Evolutionary conservation across 2,113 vertebrate species (phyloP).

Genomic region (Manacus vitellinus): DNA sequence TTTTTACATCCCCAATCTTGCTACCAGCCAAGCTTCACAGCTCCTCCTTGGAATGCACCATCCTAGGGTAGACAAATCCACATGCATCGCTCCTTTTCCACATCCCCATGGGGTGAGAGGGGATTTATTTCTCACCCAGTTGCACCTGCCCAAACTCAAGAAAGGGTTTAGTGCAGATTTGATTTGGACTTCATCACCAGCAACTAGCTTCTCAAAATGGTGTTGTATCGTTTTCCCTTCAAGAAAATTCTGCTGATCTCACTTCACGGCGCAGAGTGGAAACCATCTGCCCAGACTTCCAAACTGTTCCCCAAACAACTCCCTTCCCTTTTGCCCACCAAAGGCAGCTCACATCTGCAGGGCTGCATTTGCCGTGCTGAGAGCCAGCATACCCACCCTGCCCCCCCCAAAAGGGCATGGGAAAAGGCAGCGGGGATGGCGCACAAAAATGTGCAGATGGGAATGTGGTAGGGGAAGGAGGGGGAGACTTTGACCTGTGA

Average conservation of each 20-base stretch:
- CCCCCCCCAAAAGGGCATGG: constrained; percentile 4
- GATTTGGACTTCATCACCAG: rapidly evolving
- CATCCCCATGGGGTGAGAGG: rapidly evolving
- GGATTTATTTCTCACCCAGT: not conserved
- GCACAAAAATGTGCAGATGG: not conserved
- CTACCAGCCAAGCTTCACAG: not conserved
- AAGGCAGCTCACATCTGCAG: not conserved
- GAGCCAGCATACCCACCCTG: not conserved
- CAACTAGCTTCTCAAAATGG: rapidly evolving
- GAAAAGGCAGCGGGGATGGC: not conserved
- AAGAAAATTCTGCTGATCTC: not conserved
- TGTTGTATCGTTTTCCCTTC: rapidly evolving
- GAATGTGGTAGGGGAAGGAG: not conserved
- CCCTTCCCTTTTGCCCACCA: not conserved
- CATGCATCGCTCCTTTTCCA: rapidly evolving
- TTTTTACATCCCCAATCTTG: not conserved
- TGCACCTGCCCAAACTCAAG: not conserved
- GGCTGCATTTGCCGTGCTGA: rapidly evolving
- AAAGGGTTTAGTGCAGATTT: not conserved
- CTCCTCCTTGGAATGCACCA: not conserved
- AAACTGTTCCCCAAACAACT: not conserved
- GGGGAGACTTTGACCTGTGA: constrained; percentile 1
- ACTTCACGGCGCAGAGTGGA: not conserved
- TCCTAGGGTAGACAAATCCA: not conserved
- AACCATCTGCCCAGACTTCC: not conserved